phyloP scores from a whole-genome alignment of 2,113 vertebrate genomes.

The Bostrychus sinensis region DNA sequence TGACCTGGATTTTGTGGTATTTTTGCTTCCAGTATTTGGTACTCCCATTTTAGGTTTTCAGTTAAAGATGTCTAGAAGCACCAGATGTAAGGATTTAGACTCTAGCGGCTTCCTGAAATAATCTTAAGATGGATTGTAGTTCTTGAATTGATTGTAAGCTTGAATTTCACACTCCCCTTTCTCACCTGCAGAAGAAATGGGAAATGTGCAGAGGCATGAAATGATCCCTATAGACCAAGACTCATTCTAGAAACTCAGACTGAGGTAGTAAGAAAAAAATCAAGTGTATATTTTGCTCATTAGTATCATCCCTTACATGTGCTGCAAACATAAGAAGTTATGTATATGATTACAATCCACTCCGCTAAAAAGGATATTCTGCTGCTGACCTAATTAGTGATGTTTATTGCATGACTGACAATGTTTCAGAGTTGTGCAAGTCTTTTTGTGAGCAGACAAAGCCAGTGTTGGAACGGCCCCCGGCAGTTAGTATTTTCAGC shows the following conservation, averaged over 20 bases:
- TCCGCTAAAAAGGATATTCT: no score
- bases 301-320: no score
- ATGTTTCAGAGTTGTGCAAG: no score
- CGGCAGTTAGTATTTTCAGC: no score
- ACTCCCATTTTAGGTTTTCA: not conserved
- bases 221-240: not conserved
- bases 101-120: not conserved
- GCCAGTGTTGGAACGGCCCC: no score
- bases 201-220: constrained; percentile 1
- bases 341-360: no score
- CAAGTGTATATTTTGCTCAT: no score
- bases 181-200: not conserved
- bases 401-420: no score
- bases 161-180: constrained; percentile 10
- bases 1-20: not conserved
- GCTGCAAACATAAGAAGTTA: no score
- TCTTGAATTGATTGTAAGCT: not conserved
- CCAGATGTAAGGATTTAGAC: not conserved
- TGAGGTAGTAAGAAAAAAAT: not conserved
- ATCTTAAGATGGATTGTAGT: not conserved
- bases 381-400: no score
- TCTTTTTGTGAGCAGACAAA: no score
- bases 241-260: not conserved
- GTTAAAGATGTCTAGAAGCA: not conserved
- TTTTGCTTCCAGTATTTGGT: not conserved